phyloP scores from a whole-genome alignment of 2,797 vertebrate species.

The Enteromius afrohamiltoni region DNA sequence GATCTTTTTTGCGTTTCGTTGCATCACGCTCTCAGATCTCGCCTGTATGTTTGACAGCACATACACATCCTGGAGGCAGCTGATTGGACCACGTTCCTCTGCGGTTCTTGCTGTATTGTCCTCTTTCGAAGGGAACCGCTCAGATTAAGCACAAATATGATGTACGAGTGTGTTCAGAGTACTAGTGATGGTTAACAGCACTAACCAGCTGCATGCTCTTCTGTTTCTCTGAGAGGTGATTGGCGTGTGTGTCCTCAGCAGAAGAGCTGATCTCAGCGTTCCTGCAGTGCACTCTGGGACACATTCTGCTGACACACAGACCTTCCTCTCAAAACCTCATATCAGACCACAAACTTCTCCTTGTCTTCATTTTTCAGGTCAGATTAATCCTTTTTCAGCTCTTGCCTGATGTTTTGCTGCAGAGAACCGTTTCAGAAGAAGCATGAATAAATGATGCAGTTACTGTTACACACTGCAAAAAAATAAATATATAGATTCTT shows the following conservation, averaged over 20 bases:
- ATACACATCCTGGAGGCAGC: background rate
- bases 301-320: slow-evolving; percentile 77
- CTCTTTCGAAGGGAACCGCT: background rate
- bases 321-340: slow-evolving; percentile 77
- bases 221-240: background rate
- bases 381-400: background rate
- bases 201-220: background rate
- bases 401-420: background rate
- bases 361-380: background rate
- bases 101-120: background rate
- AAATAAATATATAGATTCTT: too few relatives aligned
- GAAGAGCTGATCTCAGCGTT: slow-evolving; percentile 80
- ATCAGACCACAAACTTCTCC: slow-evolving; percentile 72
- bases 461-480: too few relatives aligned
- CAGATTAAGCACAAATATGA: too few relatives aligned
- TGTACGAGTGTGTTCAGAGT: background rate
- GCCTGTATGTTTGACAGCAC: background rate
- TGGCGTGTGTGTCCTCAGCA: slow-evolving; percentile 73
- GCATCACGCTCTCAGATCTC: background rate
- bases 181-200: background rate
- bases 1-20: background rate
- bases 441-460: too few relatives aligned
- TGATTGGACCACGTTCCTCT: background rate
- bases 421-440: background rate
- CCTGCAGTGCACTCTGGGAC: slow-evolving; percentile 76